phyloP scores from a whole-genome alignment of 2,888 invertebrate genomes.

The Callinectes sapidus region DNA sequence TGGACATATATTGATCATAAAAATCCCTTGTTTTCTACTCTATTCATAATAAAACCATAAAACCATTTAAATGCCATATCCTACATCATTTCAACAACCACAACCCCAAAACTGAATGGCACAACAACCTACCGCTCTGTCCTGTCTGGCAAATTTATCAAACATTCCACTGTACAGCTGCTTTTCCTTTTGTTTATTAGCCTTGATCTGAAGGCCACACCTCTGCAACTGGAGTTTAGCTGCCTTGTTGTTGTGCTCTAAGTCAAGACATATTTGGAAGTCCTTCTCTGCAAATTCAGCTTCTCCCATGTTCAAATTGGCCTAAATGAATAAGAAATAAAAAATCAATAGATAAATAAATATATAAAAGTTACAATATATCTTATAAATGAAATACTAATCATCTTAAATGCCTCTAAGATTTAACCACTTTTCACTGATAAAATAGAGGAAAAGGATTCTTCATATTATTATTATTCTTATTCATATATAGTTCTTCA shows the following conservation, averaged over 20 bases:
- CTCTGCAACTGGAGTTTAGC: slow-evolving; percentile 85
- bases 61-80: background rate
- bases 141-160: slow-evolving; percentile 83
- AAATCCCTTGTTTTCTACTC: background rate
- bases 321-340: slow-evolving; percentile 76
- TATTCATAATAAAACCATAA: background rate
- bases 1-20: background rate
- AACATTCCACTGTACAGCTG: slow-evolving; percentile 96
- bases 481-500: too few relatives aligned
- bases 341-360: background rate
- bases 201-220: slow-evolving; percentile 85
- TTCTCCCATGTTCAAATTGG: slow-evolving; percentile 85
- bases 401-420: background rate
- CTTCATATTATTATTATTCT: too few relatives aligned
- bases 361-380: background rate
- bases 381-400: background rate
- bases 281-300: slow-evolving; percentile 86
- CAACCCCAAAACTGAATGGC: background rate
- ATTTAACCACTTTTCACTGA: background rate
- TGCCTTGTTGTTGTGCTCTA: slow-evolving; percentile 93
- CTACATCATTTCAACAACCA: background rate
- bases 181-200: slow-evolving; percentile 88
- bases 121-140: slow-evolving; percentile 72
- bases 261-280: slow-evolving; percentile 84
- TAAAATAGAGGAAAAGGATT: background rate